Base-by-base conservation (phyloP, 1,140 invertebrate species). In the Drosophila cardini region DNA sequence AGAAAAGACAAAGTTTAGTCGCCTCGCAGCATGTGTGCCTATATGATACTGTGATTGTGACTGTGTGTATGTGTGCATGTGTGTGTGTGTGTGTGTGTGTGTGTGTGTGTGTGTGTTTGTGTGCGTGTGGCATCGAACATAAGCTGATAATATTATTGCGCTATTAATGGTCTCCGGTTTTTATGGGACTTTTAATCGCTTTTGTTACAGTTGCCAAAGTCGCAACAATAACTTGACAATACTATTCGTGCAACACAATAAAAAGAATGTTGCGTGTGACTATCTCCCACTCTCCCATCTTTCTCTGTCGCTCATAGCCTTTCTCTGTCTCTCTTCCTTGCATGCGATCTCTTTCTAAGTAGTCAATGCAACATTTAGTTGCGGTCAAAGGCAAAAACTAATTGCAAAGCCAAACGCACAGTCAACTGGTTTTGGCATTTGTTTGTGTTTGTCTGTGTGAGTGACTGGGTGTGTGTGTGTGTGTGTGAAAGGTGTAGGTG, bases 171-270 rank as follows among this genome's bases (percentile, higher is more conserved):
- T 76, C 74, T 85, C 81, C 77, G 69, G 89, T 91, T 89, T 76
- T 90, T 91, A 91, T 91, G 78, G 73, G 38, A 83, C 76, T 91
- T 91, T 91, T 91, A 91, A 91, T 91, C 80, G 89, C 89, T 91
- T 89, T 89, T 89, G 80, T 84, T 78, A 89, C 84, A 80, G 84
- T 89, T 84, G 77, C 84, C 74, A 72, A 84, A 78, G 84, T 89
- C 80, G 67, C 77, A 89, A 87, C 83, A 87, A 87, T 87, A 87
- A 87, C 79, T 87, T 65, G 70, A 84, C 84, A 86, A 82, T 73
- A 60, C 46, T 46, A 52, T 48, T 62, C 48, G 36, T 52, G 57
- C 61, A 69, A 43, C 65, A 83, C 76, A 89, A 89, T 79, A 87
- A 73, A 86, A 78, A 76, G 64, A 74, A 83, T 84, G 71, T 72